Base-by-base conservation (phyloP, 2,888 invertebrate genomes). In the Agrotis ipsilon region DNA sequence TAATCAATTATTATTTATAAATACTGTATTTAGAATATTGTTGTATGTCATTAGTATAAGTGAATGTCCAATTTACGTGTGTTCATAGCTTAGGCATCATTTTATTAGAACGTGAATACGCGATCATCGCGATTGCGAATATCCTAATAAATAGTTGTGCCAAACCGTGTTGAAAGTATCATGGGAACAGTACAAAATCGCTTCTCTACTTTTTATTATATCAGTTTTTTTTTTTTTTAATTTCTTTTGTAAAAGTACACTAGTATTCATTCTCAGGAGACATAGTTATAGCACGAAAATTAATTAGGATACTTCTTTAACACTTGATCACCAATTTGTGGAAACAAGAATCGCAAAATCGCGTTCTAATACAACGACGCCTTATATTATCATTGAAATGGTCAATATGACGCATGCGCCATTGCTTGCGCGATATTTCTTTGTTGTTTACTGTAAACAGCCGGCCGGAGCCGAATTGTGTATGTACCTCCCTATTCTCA, bases 11-110 rank as follows among this genome's bases (percentile, higher is more conserved):
- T 75, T 65, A 62, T 75, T 63, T 32, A 48, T 54, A 43, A 9
- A 21, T 46, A n/a, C 18, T 54, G 32, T 55, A 24, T 9, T 39
- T 27, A 66, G 21, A 48, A 27, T 72, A 51, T 6, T 32, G 49
- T 72, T 39, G 27, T 49, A 73, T 76, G 54, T 68, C n/a, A 54
- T 70, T 73, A 73, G 54, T 81, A 59, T 45, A 65, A 75, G 39
- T 65, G 49, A 69, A 68, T 68, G 55, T 45, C 78, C 61, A 71
- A 84, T 83, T 73, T 90, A 91, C 88, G 93, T 94, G 93, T 94
- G 95, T 95, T 95, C 94, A 95, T 94, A 94, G 95, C 95, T 94
- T 92, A 86, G 32, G 55, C 55, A 14, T 55, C 32, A 6, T 32
- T 11, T 32, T 32, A 55, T 13, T 32, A 55, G 55, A 55, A 55